Percentiles rank a stretch among this genome's conserved stretches.
These are phyloP conservation scores for Caenorhabditis japonica DNA, from an alignment of 2,888 invertebrate species.

Conservation along the genomic window DNA sequence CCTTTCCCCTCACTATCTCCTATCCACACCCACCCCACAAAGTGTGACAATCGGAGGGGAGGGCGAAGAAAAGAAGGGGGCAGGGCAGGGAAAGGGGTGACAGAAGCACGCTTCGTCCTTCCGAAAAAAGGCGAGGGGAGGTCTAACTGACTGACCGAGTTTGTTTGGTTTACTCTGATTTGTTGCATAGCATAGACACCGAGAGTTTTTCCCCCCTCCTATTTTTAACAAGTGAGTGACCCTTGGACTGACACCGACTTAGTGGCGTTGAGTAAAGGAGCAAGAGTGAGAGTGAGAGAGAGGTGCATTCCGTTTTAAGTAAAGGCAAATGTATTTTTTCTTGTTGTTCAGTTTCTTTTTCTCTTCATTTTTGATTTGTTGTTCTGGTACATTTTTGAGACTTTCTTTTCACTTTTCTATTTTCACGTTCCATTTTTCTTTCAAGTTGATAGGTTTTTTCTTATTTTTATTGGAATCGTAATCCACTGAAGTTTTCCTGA, in stretches of 20 bases:
- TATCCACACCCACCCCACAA: slow-evolving; percentile 1
- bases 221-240: too few species aligned
- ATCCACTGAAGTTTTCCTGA: background rate
- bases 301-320: background rate
- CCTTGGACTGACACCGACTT: slow-evolving; percentile 13
- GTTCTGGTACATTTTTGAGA: too few species aligned
- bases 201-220: slow-evolving; percentile 31
- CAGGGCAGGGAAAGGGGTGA: slow-evolving; percentile 9
- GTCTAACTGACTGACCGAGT: slow-evolving; percentile 43
- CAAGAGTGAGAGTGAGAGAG: slow-evolving; percentile 18
- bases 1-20: background rate
- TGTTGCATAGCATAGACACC: slow-evolving; percentile 46
- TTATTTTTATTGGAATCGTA: too few species aligned
- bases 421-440: too few species aligned
- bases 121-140: slow-evolving; percentile 17
- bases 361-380: too few species aligned
- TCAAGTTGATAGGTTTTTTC: too few species aligned
- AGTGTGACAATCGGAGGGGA: slow-evolving; percentile 17
- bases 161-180: slow-evolving; percentile 49
- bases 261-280: too few species aligned
- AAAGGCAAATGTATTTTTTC: too few species aligned
- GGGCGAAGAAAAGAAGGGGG: slow-evolving; percentile 18
- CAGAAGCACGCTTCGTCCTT: slow-evolving; percentile 25
- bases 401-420: too few species aligned
- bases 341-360: too few species aligned